A percentile compares a stretch with the other conserved stretches of the same genome.
Evolutionary conservation across 2,797 vertebrate genomes (phyloP).

Genomic region (Myoxocephalus aenaeus): DNA sequence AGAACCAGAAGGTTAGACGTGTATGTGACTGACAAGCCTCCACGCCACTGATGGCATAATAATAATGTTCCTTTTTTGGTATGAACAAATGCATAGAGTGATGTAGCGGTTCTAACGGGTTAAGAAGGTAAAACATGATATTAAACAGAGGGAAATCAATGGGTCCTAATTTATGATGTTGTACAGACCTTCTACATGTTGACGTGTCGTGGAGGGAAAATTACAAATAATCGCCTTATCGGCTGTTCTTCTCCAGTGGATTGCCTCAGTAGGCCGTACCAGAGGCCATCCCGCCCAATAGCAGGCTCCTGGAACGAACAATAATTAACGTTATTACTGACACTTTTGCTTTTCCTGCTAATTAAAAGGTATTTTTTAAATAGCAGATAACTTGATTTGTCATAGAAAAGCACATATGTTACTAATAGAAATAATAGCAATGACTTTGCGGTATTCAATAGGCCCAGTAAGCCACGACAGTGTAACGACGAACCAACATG

Average conservation of each 20-base stretch:
- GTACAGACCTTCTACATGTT: not conserved
- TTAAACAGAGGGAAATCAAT: not conserved
- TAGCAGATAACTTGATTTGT: not conserved
- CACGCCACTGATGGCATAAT: not conserved
- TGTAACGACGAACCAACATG: not conserved
- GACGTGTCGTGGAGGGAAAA: not conserved
- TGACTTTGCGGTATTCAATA: not conserved
- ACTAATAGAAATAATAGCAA: not conserved
- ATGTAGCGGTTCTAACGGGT: not conserved
- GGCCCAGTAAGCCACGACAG: not conserved
- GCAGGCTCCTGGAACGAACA: not conserved
- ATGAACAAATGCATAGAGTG: not conserved
- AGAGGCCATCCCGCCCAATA: not conserved
- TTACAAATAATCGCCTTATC: not conserved
- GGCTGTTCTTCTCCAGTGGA: not conserved
- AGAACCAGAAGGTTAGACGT: not conserved
- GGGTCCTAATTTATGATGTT: not conserved
- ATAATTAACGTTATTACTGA: not conserved
- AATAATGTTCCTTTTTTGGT: not conserved
- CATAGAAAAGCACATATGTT: too few relatives aligned
- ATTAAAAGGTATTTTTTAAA: not conserved
- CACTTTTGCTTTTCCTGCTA: not conserved
- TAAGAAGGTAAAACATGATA: not conserved
- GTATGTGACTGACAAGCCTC: slow-evolving; percentile 17
- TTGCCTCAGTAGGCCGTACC: not conserved